Evolutionary conservation across 2,888 invertebrate genomes (phyloP).

Genomic region (Ophion obscuratus): DNA sequence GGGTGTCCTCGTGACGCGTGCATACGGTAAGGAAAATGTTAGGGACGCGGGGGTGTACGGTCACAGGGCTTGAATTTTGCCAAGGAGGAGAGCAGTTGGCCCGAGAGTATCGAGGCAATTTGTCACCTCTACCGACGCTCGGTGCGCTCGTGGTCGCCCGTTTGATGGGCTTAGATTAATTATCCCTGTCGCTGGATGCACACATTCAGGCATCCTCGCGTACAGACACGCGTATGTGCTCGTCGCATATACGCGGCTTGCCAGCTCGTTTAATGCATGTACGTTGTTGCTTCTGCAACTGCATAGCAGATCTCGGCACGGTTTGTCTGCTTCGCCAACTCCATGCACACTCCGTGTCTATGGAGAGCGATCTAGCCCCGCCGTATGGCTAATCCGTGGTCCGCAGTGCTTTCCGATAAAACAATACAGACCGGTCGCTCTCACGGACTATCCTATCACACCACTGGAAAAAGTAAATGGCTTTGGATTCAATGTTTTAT

Average conservation of each 20-base stretch:
- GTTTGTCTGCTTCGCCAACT: slow-evolving; percentile 58
- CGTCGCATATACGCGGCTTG: slow-evolving; percentile 65
- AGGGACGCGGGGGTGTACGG: slow-evolving; percentile 13
- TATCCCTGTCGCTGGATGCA: slow-evolving; percentile 75
- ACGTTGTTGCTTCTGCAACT: slow-evolving; percentile 57
- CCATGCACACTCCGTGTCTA: slow-evolving; percentile 32
- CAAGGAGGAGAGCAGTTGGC: slow-evolving; percentile 43
- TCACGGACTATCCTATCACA: slow-evolving; percentile 21
- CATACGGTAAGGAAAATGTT: slow-evolving; percentile 35
- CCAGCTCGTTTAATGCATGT: slow-evolving; percentile 56
- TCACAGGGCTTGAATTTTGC: slow-evolving; percentile 22
- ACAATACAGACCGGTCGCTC: slow-evolving; percentile 35
- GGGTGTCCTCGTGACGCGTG: slow-evolving; percentile 42
- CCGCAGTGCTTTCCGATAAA: slow-evolving; percentile 58
- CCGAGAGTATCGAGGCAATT: slow-evolving; percentile 78
- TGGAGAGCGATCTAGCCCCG: slow-evolving; percentile 20
- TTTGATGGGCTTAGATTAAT: slow-evolving; percentile 82
- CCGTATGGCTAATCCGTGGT: slow-evolving; percentile 51
- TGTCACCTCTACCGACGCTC: slow-evolving; percentile 78
- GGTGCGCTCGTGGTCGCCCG: slow-evolving; percentile 74
- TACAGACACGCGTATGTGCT: slow-evolving; percentile 58
- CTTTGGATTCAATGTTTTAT: not conserved
- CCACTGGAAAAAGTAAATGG: not conserved
- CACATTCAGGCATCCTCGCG: slow-evolving; percentile 20
- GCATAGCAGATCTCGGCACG: slow-evolving; percentile 27